Conservation (phyloP, 2,113 vertebrate species). For the Orthonyx spaldingii region DNA sequence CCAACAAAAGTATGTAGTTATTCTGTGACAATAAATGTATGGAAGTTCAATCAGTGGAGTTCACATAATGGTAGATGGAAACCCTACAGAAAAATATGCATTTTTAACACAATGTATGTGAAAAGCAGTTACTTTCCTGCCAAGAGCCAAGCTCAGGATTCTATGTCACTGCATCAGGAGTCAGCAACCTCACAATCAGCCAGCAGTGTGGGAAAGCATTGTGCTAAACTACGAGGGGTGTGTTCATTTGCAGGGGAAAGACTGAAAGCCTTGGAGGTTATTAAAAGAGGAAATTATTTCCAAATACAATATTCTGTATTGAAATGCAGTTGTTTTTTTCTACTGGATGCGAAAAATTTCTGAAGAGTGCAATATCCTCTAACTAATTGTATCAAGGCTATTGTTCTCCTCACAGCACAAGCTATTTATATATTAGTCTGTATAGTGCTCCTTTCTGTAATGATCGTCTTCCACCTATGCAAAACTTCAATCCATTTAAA, state of each 20-base stretch:
- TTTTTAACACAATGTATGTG: background rate
- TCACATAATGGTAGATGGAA: background rate
- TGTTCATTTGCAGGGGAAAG: conserved; percentile 21
- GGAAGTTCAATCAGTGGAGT: background rate
- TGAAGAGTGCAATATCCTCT: conserved; percentile 27
- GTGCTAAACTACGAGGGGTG: conserved; percentile 20
- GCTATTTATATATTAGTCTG: conserved; percentile 4
- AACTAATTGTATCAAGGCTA: conserved; percentile 34
- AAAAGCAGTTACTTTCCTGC: conserved; percentile 5
- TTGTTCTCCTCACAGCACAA: background rate
- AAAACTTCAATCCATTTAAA: background rate
- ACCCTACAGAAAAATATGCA: background rate
- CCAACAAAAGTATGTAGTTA: background rate
- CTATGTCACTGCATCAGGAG: background rate
- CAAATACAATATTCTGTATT: conserved; percentile 47
- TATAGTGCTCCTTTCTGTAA: background rate
- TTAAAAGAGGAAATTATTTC: conserved; percentile 43
- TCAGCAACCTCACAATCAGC: background rate
- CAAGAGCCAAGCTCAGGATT: background rate
- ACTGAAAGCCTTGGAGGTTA: conserved; percentile 53
- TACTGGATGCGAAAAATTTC: conserved; percentile 29
- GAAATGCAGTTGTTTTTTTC: conserved; percentile 44
- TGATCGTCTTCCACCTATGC: background rate
- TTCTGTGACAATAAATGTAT: background rate
- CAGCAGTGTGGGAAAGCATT: conserved; percentile 13